Conservation (phyloP, 2,797 vertebrate genomes). For the Pseudomugil tenellus region DNA sequence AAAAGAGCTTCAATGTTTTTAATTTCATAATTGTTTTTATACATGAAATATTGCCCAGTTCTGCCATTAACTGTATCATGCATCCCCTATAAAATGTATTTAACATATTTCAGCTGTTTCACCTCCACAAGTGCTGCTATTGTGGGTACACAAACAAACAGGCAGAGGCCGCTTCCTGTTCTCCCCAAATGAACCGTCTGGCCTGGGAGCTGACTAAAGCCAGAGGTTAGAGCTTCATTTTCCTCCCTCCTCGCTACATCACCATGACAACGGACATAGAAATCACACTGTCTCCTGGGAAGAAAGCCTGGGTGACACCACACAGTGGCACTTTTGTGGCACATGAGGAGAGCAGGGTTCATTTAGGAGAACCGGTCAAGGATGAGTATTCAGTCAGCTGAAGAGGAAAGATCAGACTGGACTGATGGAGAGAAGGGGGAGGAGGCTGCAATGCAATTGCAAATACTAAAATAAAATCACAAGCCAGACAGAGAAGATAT, state of each 20-base stretch:
- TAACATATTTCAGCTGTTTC: slow-evolving; percentile 61
- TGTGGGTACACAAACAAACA: slow-evolving; percentile 88
- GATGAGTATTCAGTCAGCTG: slow-evolving; percentile 91
- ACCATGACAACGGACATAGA: slow-evolving; percentile 99
- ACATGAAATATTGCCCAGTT: background rate
- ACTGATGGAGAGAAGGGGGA: slow-evolving; percentile 43
- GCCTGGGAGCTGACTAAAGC: slow-evolving; percentile 89
- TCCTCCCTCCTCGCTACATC: slow-evolving; percentile 90
- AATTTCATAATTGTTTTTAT: slow-evolving; percentile 25
- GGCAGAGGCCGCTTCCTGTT: slow-evolving; percentile 91
- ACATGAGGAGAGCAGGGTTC: slow-evolving; percentile 91
- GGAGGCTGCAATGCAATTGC: slow-evolving; percentile 49
- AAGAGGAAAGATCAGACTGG: slow-evolving; percentile 91
- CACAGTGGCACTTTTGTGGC: slow-evolving; percentile 94
- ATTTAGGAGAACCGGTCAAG: slow-evolving; percentile 93
- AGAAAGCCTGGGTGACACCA: slow-evolving; percentile 94
- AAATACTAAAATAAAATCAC: slow-evolving; percentile 57
- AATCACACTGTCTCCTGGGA: slow-evolving; percentile 97
- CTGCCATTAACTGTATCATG: slow-evolving; percentile 10
- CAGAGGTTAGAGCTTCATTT: slow-evolving; percentile 94
- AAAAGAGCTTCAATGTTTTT: slow-evolving; percentile 13
- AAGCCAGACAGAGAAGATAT: slow-evolving; percentile 49
- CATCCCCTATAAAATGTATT: slow-evolving; percentile 7
- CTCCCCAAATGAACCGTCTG: slow-evolving; percentile 88
- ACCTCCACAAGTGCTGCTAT: slow-evolving; percentile 61